Conservation (phyloP, 2,113 vertebrate species). For the Engraulis encrasicolus region DNA sequence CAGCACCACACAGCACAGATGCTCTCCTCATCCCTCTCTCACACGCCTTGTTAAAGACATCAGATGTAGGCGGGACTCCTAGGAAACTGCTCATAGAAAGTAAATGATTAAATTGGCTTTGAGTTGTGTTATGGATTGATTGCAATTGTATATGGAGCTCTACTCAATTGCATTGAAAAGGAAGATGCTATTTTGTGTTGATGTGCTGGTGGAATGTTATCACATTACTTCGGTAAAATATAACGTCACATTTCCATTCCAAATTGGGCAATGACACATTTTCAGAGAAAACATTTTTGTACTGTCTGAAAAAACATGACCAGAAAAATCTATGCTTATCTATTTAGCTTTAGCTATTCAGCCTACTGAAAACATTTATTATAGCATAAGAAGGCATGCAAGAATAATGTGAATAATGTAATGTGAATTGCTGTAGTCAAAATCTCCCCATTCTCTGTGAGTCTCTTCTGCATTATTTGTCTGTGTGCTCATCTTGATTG, state of each 20-base stretch:
- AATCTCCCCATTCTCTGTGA: background rate
- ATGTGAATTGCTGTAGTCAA: background rate
- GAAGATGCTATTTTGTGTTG: background rate
- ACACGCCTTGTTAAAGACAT: background rate
- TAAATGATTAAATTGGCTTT: background rate
- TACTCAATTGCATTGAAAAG: background rate
- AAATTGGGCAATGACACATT: background rate
- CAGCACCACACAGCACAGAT: background rate
- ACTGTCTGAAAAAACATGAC: background rate
- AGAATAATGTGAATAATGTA: too few relatives aligned
- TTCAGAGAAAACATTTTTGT: background rate
- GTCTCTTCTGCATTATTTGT: background rate
- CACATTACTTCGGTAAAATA: background rate
- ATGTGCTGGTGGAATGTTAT: background rate
- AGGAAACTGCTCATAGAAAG: background rate
- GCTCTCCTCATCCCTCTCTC: conserved; percentile 8
- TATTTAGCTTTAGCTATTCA: background rate
- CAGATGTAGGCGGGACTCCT: background rate
- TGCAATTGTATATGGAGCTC: background rate
- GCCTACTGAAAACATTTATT: background rate
- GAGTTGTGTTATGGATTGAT: background rate
- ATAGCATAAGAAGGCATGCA: background rate
- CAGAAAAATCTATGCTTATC: background rate
- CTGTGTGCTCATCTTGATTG: background rate
- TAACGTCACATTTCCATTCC: background rate